A percentile compares a stretch with the other conserved stretches of the same genome.
Evolutionary conservation across 1,140 invertebrate species (phyloP).

Genomic region (Dufourea novaeangliae): DNA sequence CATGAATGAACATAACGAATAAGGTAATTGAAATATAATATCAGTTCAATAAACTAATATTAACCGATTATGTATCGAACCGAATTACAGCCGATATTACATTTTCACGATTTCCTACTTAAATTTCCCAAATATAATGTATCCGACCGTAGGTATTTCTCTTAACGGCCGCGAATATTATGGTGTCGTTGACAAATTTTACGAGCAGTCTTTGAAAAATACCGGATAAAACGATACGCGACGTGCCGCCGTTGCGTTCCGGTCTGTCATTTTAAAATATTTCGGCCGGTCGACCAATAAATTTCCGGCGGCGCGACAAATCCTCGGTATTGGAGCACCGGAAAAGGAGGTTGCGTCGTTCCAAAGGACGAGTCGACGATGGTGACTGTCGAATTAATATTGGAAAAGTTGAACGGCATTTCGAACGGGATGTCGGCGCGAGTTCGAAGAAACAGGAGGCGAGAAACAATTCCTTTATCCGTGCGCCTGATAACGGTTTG

Average conservation of each 20-base stretch:
- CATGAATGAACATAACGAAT: too few species aligned
- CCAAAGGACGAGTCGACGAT: not conserved
- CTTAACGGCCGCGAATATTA: not conserved
- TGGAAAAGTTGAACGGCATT: conserved; percentile 22
- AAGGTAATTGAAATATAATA: too few species aligned
- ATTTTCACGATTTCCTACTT: too few species aligned
- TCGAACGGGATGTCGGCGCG: conserved; percentile 24
- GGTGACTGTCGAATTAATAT: conserved; percentile 54
- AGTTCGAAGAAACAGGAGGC: not conserved
- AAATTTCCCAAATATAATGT: too few species aligned
- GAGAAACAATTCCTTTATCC: conserved; percentile 18
- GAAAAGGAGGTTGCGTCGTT: conserved; percentile 23
- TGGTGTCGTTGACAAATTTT: not conserved
- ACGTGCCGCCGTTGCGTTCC: not conserved
- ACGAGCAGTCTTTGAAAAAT: conserved; percentile 37
- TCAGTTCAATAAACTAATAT: too few species aligned
- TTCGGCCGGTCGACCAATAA: conserved; percentile 32
- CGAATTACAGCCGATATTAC: too few species aligned
- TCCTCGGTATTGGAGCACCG: not conserved
- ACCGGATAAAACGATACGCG: conserved; percentile 35
- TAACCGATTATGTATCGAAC: too few species aligned
- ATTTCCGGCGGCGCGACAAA: conserved; percentile 39
- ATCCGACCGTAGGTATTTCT: too few species aligned
- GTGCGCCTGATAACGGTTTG: conserved; percentile 3
- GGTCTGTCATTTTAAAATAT: conserved; percentile 52